These are phyloP conservation scores for Erynnis tages DNA, from an alignment of 2,888 invertebrate species.

Conservation along the genomic window DNA sequence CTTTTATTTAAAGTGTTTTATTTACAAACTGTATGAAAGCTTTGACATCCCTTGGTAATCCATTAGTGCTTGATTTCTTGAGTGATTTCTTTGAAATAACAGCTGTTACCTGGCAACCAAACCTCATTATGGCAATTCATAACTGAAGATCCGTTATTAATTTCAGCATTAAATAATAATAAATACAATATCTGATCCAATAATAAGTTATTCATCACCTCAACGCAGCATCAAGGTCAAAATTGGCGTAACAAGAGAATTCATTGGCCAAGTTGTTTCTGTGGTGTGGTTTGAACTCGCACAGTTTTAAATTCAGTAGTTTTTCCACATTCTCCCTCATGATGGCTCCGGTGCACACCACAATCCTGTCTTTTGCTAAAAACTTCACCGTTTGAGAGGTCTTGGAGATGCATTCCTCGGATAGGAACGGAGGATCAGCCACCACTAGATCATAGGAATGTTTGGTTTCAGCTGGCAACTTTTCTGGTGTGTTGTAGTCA, in stretches of 20 bases:
- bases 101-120: too few species aligned
- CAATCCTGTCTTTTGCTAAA: conserved; percentile 87
- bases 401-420: conserved; percentile 94
- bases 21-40: conserved; percentile 42
- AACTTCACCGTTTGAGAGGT: conserved; percentile 88
- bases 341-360: conserved; percentile 93
- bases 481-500: conserved; percentile 91
- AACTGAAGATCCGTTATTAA: too few species aligned
- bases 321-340: conserved; percentile 87
- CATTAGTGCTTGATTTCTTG: too few species aligned
- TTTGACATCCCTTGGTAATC: too few species aligned
- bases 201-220: conserved; percentile 47
- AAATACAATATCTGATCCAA: not conserved
- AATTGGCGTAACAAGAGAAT: conserved; percentile 95
- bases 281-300: conserved; percentile 89
- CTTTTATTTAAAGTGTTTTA: conserved; percentile 58
- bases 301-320: conserved; percentile 84
- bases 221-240: conserved; percentile 82
- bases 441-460: conserved; percentile 90
- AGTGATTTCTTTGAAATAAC: too few species aligned
- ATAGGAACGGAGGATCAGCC: conserved; percentile 97
- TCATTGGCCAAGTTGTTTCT: conserved; percentile 95
- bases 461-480: conserved; percentile 82
- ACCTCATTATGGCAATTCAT: too few species aligned
- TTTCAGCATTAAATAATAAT: not conserved